Base-by-base conservation (phyloP, 2,797 vertebrate species). In the Myotis daubentonii region DNA sequence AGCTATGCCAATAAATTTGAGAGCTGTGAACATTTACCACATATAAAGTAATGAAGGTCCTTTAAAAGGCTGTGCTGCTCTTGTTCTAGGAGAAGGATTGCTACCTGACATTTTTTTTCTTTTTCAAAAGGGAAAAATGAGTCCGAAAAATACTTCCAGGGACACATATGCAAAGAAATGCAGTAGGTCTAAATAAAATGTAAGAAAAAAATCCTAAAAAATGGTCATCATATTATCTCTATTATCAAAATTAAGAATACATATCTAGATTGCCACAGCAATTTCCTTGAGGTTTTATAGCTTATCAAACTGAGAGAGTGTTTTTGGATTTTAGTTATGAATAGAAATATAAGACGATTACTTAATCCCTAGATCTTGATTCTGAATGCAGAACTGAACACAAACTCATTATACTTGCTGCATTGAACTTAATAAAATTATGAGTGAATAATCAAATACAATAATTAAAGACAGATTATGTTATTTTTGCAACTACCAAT, bases 1-100 rank as follows among this genome's bases (percentile, higher is more conserved):
- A 98, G 95, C 97, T 98, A 95, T 97, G 97, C 97, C 97, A 97
- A 96, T 98, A 97, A 96, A 98, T 97, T 90, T 98, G 95, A 97
- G 96, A 97, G 97, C 97, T 97, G 97, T 88, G 97, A 98, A 97
- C 92, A 97, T 95, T 97, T 97, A 97, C 95, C 96, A 96, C 96
- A 93, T 98, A 97, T 97, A 97, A 98, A 97, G 97, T 93, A 96
- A 96, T 71, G 55, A 97, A 95, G 87, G 88, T 97, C 93, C 81
- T 96, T 87, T 96, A 96, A 97, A 97, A 97, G 96, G 80, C 93
- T 95, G 93, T 97, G 93, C 84, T 97, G 93, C 96, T 97, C 96
- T 94, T 96, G 83, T 98, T 97, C 95, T 97, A 60, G 49, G 36
- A 53, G 87, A 92, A 83, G 36, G 19, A 76, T 55, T 55, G 22